These are phyloP conservation scores for Morphnarchus princeps DNA, from an alignment of 2,113 vertebrate genomes.

Conservation along the genomic window DNA sequence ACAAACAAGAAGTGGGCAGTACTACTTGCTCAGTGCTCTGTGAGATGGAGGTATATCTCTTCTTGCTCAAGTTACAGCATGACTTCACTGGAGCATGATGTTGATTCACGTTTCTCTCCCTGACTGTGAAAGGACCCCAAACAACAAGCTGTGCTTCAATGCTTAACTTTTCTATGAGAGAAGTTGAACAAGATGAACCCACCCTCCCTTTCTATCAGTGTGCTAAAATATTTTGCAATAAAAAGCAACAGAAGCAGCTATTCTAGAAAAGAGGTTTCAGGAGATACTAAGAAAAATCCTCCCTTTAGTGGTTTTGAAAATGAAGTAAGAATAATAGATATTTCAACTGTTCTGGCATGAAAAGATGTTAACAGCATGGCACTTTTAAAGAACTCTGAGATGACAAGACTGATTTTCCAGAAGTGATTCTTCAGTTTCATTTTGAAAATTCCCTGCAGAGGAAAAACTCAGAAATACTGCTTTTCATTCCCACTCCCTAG, in stretches of 20 bases:
- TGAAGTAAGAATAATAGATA: conserved; percentile 23
- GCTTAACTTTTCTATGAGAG: background rate
- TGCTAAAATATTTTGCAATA: background rate
- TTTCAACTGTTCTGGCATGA: conserved; percentile 31
- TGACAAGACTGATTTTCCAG: conserved; percentile 23
- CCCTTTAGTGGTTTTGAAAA: conserved; percentile 23
- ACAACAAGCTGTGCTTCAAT: background rate
- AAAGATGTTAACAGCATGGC: conserved; percentile 18
- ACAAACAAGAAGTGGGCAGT: background rate
- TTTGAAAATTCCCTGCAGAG: conserved; percentile 27
- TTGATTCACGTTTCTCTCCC: background rate
- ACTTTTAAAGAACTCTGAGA: conserved; percentile 14
- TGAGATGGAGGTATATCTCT: background rate
- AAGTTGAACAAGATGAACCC: background rate
- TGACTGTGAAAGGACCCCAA: background rate
- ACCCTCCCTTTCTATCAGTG: background rate
- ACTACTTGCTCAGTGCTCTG: background rate
- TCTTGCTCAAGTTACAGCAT: background rate
- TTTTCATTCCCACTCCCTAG: background rate
- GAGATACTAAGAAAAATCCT: background rate
- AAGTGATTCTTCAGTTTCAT: conserved; percentile 23
- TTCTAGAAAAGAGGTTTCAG: conserved; percentile 1
- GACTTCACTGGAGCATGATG: background rate
- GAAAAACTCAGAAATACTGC: conserved; percentile 1
- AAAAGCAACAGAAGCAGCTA: background rate